Conservation (phyloP, 2,888 invertebrate species). For the Drosophila histrio region DNA sequence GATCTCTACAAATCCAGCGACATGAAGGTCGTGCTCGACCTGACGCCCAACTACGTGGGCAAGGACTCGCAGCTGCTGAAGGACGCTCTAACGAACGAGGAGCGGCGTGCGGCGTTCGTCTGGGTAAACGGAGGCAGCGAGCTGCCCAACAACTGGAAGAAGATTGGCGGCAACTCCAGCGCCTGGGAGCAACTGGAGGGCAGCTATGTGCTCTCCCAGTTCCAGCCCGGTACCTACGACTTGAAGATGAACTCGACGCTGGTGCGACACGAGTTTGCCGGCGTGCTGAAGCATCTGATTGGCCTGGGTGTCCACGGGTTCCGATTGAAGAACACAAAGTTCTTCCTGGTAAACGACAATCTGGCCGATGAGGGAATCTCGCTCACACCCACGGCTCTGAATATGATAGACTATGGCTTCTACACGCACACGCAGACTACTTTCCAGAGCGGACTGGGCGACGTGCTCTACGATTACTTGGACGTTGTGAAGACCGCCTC, state of each 20-base stretch:
- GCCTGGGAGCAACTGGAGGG: constrained; percentile 80
- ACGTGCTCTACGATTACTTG: constrained; percentile 88
- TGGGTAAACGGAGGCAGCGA: constrained; percentile 87
- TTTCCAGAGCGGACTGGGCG: constrained; percentile 86
- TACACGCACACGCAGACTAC: constrained; percentile 88
- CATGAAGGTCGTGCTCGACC: constrained; percentile 88
- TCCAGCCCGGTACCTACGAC: constrained; percentile 89
- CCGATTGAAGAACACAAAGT: constrained; percentile 87
- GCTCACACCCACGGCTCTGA: constrained; percentile 55
- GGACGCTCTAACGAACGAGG: constrained; percentile 86
- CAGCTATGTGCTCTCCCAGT: constrained; percentile 91
- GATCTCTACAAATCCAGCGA: constrained; percentile 82
- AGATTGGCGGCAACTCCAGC: constrained; percentile 72
- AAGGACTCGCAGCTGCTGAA: constrained; percentile 89
- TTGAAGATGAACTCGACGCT: constrained; percentile 90
- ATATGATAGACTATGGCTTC: constrained; percentile 86
- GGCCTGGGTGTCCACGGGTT: constrained; percentile 92
- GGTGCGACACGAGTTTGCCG: constrained; percentile 88
- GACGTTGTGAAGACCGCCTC: constrained; percentile 86
- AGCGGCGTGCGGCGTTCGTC: constrained; percentile 90
- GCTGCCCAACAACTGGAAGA: constrained; percentile 90
- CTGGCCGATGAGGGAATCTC: constrained; percentile 84
- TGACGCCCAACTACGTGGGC: constrained; percentile 90
- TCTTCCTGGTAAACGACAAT: constrained; percentile 85
- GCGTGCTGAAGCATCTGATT: constrained; percentile 89